Evolutionary conservation across 2,888 invertebrate species (phyloP).

Genomic region (Phyto melanocephala): DNA sequence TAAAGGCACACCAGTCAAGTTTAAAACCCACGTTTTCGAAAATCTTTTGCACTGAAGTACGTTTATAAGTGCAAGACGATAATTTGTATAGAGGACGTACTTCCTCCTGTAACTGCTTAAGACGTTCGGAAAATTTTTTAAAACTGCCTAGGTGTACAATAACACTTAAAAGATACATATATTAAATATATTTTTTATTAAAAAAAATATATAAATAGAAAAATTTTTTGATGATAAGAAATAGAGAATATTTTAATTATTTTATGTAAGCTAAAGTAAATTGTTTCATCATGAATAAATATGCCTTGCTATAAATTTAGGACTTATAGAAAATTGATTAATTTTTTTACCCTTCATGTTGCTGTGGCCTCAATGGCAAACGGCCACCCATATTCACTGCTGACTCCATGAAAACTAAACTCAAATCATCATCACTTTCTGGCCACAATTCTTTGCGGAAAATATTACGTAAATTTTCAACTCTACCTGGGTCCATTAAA

Average conservation of each 20-base stretch:
- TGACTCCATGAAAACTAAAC: constrained; percentile 90
- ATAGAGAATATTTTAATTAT: too few species aligned
- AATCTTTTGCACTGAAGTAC: constrained; percentile 90
- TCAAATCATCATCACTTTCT: constrained; percentile 86
- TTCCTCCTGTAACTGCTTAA: constrained; percentile 83
- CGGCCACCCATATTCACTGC: constrained; percentile 92
- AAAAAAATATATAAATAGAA: neutral
- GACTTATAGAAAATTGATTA: too few species aligned
- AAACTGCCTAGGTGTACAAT: constrained; percentile 90
- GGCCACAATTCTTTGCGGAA: constrained; percentile 89
- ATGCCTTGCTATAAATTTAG: too few species aligned
- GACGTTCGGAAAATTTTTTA: constrained; percentile 83
- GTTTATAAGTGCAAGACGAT: constrained; percentile 90
- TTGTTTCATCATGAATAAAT: too few species aligned
- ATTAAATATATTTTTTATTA: neutral
- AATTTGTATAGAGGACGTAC: constrained; percentile 89
- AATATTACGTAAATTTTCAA: constrained; percentile 87
- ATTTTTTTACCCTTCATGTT: constrained; percentile 88
- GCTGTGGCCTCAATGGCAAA: constrained; percentile 88
- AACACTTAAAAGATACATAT: constrained; percentile 79
- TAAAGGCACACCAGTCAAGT: constrained; percentile 94
- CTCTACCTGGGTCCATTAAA: constrained; percentile 86
- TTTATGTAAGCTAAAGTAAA: too few species aligned
- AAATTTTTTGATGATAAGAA: too few species aligned
- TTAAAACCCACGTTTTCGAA: constrained; percentile 89